Percentiles rank a stretch among this genome's conserved stretches.
Conservation (phyloP, 2,113 vertebrate species). For the Ursus arctos region DNA sequence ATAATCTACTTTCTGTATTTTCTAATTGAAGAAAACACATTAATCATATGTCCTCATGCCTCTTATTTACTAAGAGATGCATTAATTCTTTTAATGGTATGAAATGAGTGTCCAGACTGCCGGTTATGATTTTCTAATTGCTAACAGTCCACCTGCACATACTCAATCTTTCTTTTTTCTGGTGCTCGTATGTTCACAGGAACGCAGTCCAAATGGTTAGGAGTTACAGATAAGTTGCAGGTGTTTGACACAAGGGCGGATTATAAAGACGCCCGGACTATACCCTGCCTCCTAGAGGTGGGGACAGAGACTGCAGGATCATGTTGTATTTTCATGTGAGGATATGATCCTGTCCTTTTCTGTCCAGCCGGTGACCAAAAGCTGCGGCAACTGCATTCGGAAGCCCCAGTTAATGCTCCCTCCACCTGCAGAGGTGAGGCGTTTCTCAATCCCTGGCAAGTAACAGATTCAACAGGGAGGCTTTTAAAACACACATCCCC, state of each 20-base stretch:
- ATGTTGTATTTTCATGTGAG: not conserved
- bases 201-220: constrained; percentile 57
- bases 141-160: constrained; percentile 62
- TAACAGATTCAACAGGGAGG: not conserved
- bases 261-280: not conserved
- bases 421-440: not conserved
- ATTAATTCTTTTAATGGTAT: constrained; percentile 56
- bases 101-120: not conserved
- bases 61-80: constrained; percentile 58
- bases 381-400: not conserved
- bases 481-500: not conserved
- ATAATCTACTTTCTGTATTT: constrained; percentile 42
- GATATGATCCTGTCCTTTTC: not conserved
- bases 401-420: not conserved
- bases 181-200: constrained; percentile 5
- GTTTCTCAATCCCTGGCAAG: not conserved
- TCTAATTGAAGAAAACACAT: constrained; percentile 30
- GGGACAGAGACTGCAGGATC: not conserved
- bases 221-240: not conserved
- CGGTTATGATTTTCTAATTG: not conserved
- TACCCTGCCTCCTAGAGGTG: not conserved
- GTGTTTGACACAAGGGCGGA: not conserved
- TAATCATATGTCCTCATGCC: not conserved
- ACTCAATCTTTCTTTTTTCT: constrained; percentile 56
- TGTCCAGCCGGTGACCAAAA: not conserved